Evolutionary conservation across 2,888 invertebrate genomes (phyloP).

Genomic region (Lithophane ornitopus): DNA sequence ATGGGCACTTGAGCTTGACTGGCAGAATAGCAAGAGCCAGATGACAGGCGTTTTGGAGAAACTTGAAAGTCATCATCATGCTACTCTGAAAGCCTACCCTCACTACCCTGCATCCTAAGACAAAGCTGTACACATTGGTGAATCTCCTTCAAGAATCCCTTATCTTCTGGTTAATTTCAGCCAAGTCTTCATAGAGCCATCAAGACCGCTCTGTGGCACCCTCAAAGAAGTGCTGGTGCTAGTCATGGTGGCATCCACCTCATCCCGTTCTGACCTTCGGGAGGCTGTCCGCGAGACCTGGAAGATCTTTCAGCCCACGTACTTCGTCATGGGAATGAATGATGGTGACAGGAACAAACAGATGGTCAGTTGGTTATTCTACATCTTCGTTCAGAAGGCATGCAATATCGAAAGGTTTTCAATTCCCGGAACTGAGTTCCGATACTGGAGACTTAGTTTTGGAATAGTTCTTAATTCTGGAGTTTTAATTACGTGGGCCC

Average conservation of each 20-base stretch:
- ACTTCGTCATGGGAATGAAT: conserved; percentile 6
- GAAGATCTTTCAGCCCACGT: conserved; percentile 5
- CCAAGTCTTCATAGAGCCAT: conserved; percentile 12
- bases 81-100: neutral
- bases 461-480: too few relatives aligned
- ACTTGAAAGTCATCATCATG: neutral
- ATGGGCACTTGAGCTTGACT: too few relatives aligned
- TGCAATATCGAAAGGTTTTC: neutral
- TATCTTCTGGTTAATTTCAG: neutral
- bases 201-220: neutral
- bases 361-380: neutral
- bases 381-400: too few relatives aligned
- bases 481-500: too few relatives aligned
- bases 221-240: conserved; percentile 1
- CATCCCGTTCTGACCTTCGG: neutral
- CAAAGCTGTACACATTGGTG: neutral
- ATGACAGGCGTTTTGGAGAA: neutral
- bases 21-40: neutral
- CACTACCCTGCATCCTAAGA: too few relatives aligned
- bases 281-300: conserved; percentile 11
- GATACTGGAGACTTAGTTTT: too few relatives aligned
- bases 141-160: too few relatives aligned
- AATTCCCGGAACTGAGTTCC: neutral
- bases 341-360: neutral
- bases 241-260: conserved; percentile 12